Evolutionary conservation across 2,888 invertebrate species (phyloP), one percentile per base, ranked within the genome.

Genomic region (Phalangium opilio): DNA sequence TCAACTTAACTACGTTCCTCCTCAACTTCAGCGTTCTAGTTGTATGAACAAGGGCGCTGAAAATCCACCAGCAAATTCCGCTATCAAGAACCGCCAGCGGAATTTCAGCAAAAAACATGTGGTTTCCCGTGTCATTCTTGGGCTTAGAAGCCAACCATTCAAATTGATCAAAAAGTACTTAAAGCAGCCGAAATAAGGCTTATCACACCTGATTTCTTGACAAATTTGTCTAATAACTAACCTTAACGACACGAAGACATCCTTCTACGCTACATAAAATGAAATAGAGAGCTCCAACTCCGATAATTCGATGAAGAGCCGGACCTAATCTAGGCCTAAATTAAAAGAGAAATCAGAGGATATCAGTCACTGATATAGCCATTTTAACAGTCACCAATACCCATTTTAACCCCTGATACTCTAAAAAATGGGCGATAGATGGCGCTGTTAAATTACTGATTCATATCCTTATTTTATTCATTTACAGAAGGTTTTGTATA

Each of bases 31-130:
- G 70, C 1, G 90, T 89, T 56, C 91, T 71, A 58, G 85, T 90
- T 1, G 93, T 93, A 64, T 84, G 82, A 14, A 90, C 81, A 45
- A 93, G 74, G 12, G 68, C 65, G 15, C 70, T 67, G 60, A 73
- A 73, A 48, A 72, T 87, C 89, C 90, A 90, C 85, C 89, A 93
- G 63, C 86, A 90, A 62, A 93, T 84, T 38, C 64, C 65, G 52
- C 70, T 67, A 48, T 68, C 73, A 17, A 70, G 60, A 34, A 90
- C 75, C 20, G 89, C 85, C 49, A 93, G 71, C 14, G 90, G 90
- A 53, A 90, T 79, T 53, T 79, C 79, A 1, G 87, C 83, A 45
- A 90, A 74, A 50, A 89, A 65, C 34, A 78, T 67, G 62, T 77
- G 76, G 56, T 72, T 75, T 14, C 73, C 73, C 45, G 74, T 72